Evolutionary conservation across 1,140 invertebrate genomes (phyloP).

Genomic region (Apis laboriosa): DNA sequence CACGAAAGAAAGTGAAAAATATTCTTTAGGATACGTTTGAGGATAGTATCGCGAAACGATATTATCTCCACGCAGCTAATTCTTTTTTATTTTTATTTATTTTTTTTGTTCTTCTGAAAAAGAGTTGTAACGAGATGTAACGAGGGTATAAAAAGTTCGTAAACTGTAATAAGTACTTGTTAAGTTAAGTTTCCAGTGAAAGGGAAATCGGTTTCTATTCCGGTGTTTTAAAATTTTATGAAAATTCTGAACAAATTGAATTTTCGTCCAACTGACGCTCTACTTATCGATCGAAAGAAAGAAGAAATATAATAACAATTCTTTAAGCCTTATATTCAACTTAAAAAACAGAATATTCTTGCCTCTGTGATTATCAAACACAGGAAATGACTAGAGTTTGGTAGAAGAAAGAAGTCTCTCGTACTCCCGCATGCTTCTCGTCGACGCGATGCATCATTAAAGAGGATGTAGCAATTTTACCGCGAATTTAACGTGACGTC

Average conservation of each 20-base stretch:
- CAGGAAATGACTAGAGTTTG: not conserved
- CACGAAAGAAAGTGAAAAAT: not conserved
- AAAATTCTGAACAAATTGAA: not conserved
- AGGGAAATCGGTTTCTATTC: not conserved
- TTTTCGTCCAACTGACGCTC: too few species aligned
- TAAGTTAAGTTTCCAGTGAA: not conserved
- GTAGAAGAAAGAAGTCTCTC: not conserved
- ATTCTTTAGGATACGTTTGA: not conserved
- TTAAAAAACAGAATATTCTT: not conserved
- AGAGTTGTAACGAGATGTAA: not conserved
- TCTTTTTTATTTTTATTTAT: not conserved
- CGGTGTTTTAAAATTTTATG: not conserved
- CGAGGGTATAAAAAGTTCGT: slow-evolving; percentile 1
- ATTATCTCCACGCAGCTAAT: not conserved
- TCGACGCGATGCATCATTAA: not conserved
- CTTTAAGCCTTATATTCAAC: too few species aligned
- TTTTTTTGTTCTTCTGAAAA: too few species aligned
- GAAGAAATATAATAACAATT: too few species aligned
- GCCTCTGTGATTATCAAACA: not conserved
- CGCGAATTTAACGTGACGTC: not conserved
- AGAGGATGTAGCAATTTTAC: slow-evolving; percentile 18
- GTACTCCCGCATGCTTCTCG: not conserved
- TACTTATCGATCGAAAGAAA: too few species aligned
- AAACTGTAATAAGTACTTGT: slow-evolving; percentile 1
- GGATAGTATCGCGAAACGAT: not conserved